Base-by-base conservation (phyloP, 2,113 vertebrate genomes). In the Noctilio leporinus region DNA sequence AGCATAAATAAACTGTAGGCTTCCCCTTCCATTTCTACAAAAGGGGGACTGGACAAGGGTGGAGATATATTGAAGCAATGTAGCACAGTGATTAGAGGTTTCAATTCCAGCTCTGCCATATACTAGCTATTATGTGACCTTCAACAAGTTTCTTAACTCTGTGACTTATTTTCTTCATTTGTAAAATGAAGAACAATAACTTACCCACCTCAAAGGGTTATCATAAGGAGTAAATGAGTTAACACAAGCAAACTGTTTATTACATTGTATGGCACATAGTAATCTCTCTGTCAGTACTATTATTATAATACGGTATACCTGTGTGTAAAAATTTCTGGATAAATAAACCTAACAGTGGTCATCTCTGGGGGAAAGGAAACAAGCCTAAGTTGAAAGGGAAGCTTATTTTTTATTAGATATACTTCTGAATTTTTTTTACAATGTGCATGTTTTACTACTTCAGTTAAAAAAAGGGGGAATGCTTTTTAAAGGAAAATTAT, bases 231-330 rank as follows among this genome's bases (percentile, higher is more conserved):
- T 94, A 89, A 92, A 89, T 49, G 33, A 86, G 16, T 75, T 78
- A 85, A 88, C 38, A 93, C 15, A 94, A 86, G 76, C 45, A 65
- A 92, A 86, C 20, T 87, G 82, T 69, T 88, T 82, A 81, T 51
- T 67, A 93, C 9, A 51, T 7, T 33, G 12, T 81, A 83, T 43
- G 22, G 43, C 8, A 51, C 24, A 35, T 8, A 86, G 22, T 80
- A 93, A 91, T 72, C 12, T n/a, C 72, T 86, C 62, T 47, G 1
- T 86, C 77, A 69, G 51, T 69, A 93, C 20, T 69, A 78, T 33
- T 92, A 69, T 40, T 85, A 59, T 35, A 93, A 89, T 22, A 78
- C 28, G 22, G 30, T 53, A 82, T 6, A 70, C 51, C 47, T 35
- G 8, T 76, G 24, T 94, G 55, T 69, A 40, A 86, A 90, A 51